Percentiles rank a stretch among this genome's conserved stretches.
Conservation (phyloP, 2,888 invertebrate genomes). For the Chloroclysta siterata region DNA sequence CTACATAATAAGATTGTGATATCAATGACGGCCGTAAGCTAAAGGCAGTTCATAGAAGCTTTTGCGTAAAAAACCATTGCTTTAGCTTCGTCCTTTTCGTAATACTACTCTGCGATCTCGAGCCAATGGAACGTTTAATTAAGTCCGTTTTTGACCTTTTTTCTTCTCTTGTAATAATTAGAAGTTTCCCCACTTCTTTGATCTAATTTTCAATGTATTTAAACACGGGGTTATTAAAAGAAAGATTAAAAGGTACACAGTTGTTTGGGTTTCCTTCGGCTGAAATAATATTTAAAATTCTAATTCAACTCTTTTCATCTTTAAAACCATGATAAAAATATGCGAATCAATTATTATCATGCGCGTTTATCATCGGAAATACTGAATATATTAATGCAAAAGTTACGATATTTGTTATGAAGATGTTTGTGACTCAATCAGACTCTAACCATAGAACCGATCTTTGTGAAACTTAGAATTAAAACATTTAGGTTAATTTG, state of each 20-base stretch:
- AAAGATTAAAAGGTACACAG: constrained; percentile 28
- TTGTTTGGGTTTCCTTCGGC: constrained; percentile 17
- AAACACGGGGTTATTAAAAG: constrained; percentile 41
- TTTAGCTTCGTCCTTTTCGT: neutral
- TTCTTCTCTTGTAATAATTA: constrained; percentile 54
- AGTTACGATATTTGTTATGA: too few relatives aligned
- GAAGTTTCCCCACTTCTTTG: constrained; percentile 56
- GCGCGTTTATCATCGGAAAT: too few relatives aligned
- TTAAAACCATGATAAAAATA: neutral
- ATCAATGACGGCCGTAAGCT: too few relatives aligned
- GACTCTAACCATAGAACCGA: too few relatives aligned
- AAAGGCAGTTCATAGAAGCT: too few relatives aligned
- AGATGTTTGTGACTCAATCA: too few relatives aligned
- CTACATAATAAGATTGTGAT: too few relatives aligned
- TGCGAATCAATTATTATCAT: neutral
- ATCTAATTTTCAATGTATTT: constrained; percentile 56
- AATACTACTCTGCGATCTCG: constrained; percentile 36
- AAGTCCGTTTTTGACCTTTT: constrained; percentile 53
- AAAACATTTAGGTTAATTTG: too few relatives aligned
- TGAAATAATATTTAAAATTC: constrained; percentile 16
- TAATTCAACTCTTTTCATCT: neutral
- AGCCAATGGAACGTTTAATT: constrained; percentile 58
- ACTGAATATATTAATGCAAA: too few relatives aligned
- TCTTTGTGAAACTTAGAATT: too few relatives aligned
- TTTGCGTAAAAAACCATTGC: too few relatives aligned